Base-by-base conservation (phyloP, 2,113 vertebrate genomes). In the Ammodytes marinus region DNA sequence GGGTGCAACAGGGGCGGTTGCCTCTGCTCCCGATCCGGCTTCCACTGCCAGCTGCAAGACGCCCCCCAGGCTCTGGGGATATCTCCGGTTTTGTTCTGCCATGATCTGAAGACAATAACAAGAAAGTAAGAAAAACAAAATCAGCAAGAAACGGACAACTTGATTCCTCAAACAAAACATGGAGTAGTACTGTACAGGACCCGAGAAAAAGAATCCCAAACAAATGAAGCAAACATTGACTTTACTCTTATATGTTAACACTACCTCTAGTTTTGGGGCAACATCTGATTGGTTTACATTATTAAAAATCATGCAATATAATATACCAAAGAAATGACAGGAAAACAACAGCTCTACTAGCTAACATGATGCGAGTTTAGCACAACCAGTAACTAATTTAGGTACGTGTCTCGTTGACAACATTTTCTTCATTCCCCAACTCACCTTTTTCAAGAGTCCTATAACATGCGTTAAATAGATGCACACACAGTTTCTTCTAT, bases 31-130 rank as follows among this genome's bases (percentile, higher is more conserved):
- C 0, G 95, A 94, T 13, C 96, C 95, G 15, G 96, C 96, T 5
- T 96, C 96, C 42, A 98, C 95, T 17, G 97, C 97, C 94, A 98
- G 94, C 80, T 95, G 96, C 76, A 98, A 90, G 55, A 98, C 82
- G 0, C 97, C 97, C 84, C 96, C 96, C 0, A 98, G 95, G 88
- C 95, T 97, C 42, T 74, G 95, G 5, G 95, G 95, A 3, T 95
- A 96, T 17, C 92, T 93, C 15, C 94, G 94, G 78, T 58, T 75
- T 50, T 87, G 81, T 35, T 90, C 96, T 79, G 95, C 94, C 96
- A 96, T 95, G 61, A 54, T 72, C 55, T 77, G 15, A 40, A 53
- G 27, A 66, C 13, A 35, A 68, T 71, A 50, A 67, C 4, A 17
- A 45, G 6, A 55, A 54, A 67, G 0, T 27, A 27, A 27, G 27